A percentile compares a stretch with the other conserved stretches of the same genome.
phyloP scores from a whole-genome alignment of 2,797 vertebrate genomes.

The Delichon dasypus region DNA sequence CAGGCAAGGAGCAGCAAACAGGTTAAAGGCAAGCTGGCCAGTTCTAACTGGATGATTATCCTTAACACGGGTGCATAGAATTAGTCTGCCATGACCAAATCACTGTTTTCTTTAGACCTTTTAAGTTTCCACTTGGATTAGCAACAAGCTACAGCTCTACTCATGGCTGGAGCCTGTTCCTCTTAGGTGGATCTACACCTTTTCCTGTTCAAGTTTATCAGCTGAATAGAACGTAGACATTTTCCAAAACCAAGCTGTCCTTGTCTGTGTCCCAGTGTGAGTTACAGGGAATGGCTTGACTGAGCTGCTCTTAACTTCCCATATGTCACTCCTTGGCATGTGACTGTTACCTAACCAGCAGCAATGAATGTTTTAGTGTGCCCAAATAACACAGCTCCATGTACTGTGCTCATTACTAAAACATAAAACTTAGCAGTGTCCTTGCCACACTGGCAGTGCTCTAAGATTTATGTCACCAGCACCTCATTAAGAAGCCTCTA shows the following conservation, averaged over 20 bases:
- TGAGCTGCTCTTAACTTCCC: neutral
- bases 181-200: neutral
- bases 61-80: neutral
- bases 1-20: neutral
- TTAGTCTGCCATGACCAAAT: neutral
- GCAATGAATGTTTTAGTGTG: constrained; percentile 36
- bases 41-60: neutral
- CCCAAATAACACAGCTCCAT: neutral
- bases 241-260: neutral
- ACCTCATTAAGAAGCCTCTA: neutral
- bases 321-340: neutral
- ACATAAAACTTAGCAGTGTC: neutral
- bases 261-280: neutral
- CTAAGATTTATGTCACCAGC: neutral
- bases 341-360: constrained; percentile 27
- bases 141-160: neutral
- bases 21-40: neutral
- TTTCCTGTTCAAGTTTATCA: neutral
- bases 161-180: neutral
- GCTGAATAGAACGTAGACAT: neutral
- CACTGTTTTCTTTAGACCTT: neutral
- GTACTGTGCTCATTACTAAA: constrained; percentile 22
- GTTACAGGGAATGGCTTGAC: neutral
- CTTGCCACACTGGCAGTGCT: neutral
- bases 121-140: neutral